These are phyloP conservation scores for Phlogophora meticulosa DNA, from an alignment of 2,888 invertebrate species.

Conservation along the genomic window DNA sequence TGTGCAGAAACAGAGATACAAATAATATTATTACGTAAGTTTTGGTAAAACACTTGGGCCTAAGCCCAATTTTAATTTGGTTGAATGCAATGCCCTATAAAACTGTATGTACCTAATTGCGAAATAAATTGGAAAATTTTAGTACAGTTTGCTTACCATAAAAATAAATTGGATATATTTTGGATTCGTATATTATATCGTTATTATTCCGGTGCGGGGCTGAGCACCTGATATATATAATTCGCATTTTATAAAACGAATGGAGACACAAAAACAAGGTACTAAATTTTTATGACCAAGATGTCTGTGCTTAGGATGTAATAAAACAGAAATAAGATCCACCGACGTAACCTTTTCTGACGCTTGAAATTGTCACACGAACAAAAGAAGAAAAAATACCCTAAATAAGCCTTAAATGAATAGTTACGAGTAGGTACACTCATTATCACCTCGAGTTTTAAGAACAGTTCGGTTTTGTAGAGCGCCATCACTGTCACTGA, in stretches of 20 bases:
- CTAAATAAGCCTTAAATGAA: constrained; percentile 15
- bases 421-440: background rate
- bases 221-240: constrained; percentile 17
- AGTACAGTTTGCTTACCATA: background rate
- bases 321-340: constrained; percentile 53
- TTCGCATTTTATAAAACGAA: constrained; percentile 22
- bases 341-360: constrained; percentile 35
- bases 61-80: background rate
- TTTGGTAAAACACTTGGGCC: background rate
- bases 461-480: no score
- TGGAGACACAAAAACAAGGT: constrained; percentile 50
- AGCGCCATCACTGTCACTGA: background rate
- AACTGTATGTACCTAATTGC: background rate
- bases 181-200: constrained; percentile 5
- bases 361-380: constrained; percentile 22
- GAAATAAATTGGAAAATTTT: background rate
- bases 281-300: constrained; percentile 54
- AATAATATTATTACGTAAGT: background rate
- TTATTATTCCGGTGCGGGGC: constrained; percentile 9
- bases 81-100: background rate
- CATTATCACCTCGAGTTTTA: background rate
- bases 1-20: background rate
- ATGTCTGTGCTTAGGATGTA: constrained; percentile 39
- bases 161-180: constrained; percentile 16
- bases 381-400: constrained; percentile 13